Percentiles rank a stretch among this genome's conserved stretches.
These are phyloP conservation scores for Dermatemys mawii DNA, from an alignment of 2,113 vertebrate genomes.

Conservation along the genomic window DNA sequence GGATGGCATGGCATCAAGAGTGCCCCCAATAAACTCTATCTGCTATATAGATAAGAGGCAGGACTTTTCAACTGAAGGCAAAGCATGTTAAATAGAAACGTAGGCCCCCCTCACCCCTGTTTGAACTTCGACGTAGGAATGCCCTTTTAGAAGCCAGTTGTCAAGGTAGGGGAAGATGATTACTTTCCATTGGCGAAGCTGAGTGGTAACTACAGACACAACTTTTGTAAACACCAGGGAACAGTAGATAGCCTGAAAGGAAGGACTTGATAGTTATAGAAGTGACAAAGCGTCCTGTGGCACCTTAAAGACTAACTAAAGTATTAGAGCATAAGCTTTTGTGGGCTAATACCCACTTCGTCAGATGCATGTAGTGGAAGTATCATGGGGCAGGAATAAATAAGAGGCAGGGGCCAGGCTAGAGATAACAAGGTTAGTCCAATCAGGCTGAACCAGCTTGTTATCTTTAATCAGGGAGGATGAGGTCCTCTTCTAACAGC, in stretches of 20 bases:
- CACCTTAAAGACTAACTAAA: too few relatives aligned
- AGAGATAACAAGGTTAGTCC: too few relatives aligned
- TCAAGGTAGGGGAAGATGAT: neutral
- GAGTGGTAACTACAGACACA: neutral
- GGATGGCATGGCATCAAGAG: neutral
- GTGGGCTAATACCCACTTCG: too few relatives aligned
- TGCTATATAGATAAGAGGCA: neutral
- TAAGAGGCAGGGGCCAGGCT: too few relatives aligned
- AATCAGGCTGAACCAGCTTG: too few relatives aligned
- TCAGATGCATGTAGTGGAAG: too few relatives aligned
- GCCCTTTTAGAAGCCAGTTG: neutral
- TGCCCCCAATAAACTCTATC: neutral
- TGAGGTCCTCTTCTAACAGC: too few relatives aligned
- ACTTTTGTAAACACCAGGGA: neutral
- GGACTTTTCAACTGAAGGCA: neutral
- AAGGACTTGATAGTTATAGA: too few relatives aligned
- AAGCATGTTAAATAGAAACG: neutral
- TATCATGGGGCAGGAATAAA: too few relatives aligned
- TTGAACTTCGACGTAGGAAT: neutral
- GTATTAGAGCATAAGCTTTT: too few relatives aligned
- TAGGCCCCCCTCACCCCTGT: neutral
- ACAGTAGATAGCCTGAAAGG: neutral
- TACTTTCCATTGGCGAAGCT: neutral
- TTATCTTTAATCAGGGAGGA: too few relatives aligned
- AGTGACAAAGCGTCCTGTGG: too few relatives aligned